These are phyloP conservation scores for Danio kyathit DNA, from an alignment of 2,797 vertebrate genomes.

Conservation along the genomic window DNA sequence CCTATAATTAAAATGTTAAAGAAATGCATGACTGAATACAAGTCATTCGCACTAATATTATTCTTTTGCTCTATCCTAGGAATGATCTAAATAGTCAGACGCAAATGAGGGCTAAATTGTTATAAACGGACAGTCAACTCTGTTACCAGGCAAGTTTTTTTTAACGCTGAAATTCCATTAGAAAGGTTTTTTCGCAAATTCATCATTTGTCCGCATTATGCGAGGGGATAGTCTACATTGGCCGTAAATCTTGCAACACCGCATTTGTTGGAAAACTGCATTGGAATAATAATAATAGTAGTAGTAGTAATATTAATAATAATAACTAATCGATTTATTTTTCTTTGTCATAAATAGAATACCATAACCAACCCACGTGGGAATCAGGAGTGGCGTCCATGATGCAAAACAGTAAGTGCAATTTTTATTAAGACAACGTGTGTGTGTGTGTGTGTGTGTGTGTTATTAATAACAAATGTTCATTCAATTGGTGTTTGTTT, in stretches of 20 bases:
- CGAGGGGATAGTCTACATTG: slow-evolving; percentile 38
- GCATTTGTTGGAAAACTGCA: slow-evolving; percentile 13
- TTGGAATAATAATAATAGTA: slow-evolving; percentile 2
- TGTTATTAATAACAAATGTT: not conserved
- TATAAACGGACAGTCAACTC: slow-evolving; percentile 83
- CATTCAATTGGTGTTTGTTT: too few species aligned
- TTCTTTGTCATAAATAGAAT: slow-evolving; percentile 70
- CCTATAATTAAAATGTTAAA: not conserved
- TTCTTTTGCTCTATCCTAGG: slow-evolving; percentile 83
- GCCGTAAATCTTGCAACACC: not conserved
- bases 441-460: not conserved
- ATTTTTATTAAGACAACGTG: slow-evolving; percentile 57
- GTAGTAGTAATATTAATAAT: not conserved
- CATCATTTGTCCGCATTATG: slow-evolving; percentile 7
- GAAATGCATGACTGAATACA: not conserved
- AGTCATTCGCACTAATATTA: slow-evolving; percentile 67
- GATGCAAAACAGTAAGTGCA: slow-evolving; percentile 94
- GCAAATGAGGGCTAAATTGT: slow-evolving; percentile 86
- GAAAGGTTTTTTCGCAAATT: slow-evolving; percentile 37
- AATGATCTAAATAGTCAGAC: slow-evolving; percentile 84
- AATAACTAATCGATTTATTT: slow-evolving; percentile 55
- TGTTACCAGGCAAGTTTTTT: slow-evolving; percentile 84
- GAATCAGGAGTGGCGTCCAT: slow-evolving; percentile 80
- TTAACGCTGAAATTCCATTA: slow-evolving; percentile 59
- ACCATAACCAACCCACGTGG: slow-evolving; percentile 83